A percentile compares a stretch with the other conserved stretches of the same genome.
These are phyloP conservation scores for Menidia beryllina DNA, from an alignment of 2,113 vertebrate genomes.

Conservation along the genomic window DNA sequence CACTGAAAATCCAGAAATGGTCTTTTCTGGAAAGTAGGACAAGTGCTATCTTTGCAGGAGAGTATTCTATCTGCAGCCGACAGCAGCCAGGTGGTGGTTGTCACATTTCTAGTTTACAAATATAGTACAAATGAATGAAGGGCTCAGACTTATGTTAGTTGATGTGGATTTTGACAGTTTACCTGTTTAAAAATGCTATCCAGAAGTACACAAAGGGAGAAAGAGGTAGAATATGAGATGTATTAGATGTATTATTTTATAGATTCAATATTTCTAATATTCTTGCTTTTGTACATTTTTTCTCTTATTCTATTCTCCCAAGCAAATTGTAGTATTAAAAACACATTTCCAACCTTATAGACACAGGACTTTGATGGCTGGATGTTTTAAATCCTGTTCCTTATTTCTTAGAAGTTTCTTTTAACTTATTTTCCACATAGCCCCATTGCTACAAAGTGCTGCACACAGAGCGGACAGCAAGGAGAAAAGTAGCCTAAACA, in stretches of 20 bases:
- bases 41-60: slow-evolving; percentile 48
- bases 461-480: no score
- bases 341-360: not conserved
- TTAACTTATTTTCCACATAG: no score
- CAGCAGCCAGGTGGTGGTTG: slow-evolving; percentile 59
- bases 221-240: slow-evolving; percentile 12
- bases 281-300: not conserved
- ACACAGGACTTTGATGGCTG: not conserved
- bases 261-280: no score
- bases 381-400: not conserved
- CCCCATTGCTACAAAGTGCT: no score
- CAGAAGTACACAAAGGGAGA: slow-evolving; percentile 3
- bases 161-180: slow-evolving; percentile 4
- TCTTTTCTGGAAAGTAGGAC: slow-evolving; percentile 64
- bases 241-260: no score
- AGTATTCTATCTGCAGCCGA: slow-evolving; percentile 66
- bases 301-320: not conserved
- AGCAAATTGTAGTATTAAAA: not conserved
- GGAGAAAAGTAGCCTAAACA: no score
- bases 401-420: not conserved
- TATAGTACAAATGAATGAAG: slow-evolving; percentile 35
- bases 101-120: slow-evolving; percentile 52
- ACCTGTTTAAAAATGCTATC: not conserved
- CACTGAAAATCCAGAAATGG: slow-evolving; percentile 40
- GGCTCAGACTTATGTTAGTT: slow-evolving; percentile 24